These are phyloP conservation scores for Venturia canescens DNA, from an alignment of 1,140 invertebrate species.

Conservation along the genomic window DNA sequence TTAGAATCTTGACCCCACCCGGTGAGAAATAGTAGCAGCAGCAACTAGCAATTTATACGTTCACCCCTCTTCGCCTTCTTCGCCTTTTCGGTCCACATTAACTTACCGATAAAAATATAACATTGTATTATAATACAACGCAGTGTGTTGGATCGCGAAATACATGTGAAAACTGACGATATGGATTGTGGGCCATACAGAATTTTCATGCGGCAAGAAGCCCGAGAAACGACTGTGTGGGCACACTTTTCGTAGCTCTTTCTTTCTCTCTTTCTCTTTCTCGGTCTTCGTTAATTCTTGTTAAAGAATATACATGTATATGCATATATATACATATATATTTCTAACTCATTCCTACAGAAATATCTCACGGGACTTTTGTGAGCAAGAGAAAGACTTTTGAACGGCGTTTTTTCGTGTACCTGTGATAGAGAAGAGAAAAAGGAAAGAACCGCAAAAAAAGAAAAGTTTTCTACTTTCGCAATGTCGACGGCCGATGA, in stretches of 20 bases:
- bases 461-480: conserved; percentile 18
- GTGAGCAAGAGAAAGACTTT: conserved; percentile 4
- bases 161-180: background rate
- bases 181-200: background rate
- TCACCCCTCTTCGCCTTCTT: too few relatives aligned
- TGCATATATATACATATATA: background rate
- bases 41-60: too few relatives aligned
- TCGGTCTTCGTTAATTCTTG: background rate
- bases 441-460: background rate
- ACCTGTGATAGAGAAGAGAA: background rate
- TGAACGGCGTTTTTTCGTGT: conserved; percentile 1
- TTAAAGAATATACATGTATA: background rate
- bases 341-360: too few relatives aligned
- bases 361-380: too few relatives aligned
- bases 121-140: background rate
- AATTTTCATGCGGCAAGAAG: conserved; percentile 25
- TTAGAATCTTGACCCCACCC: too few relatives aligned
- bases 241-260: background rate
- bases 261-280: background rate
- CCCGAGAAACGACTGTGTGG: conserved; percentile 10
- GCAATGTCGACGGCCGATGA: conserved; percentile 78
- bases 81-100: too few relatives aligned
- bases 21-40: too few relatives aligned
- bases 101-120: background rate
- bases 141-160: background rate